Base-by-base conservation (phyloP, 2,113 vertebrate genomes). In the Hassar affinis region DNA sequence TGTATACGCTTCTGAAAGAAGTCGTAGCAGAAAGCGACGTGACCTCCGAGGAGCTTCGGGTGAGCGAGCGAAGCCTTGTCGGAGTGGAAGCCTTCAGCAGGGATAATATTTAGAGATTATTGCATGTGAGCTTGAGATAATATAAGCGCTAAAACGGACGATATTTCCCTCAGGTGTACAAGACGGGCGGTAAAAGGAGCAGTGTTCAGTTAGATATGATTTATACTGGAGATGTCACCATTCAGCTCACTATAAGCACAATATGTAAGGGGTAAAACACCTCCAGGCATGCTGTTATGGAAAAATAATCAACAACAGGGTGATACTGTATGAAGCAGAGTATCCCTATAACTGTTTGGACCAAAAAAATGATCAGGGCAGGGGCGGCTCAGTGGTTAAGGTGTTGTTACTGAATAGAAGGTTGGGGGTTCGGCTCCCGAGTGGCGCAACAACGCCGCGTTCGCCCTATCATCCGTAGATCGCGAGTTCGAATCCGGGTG, bases 1-100 rank as follows among this genome's bases (percentile, higher is more conserved):
- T 87, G 84, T 87, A 45, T 27, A 54, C 1, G 52, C 72, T 78
- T 83, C 82, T 79, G 75, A 85, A 81, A 77, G 81, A 51, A 12
- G 11, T 17, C 61, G 15, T 14, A 66, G n/a, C 35, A 81, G 61
- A 86, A 71, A 80, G 33, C 56, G 4, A 51, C 6, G 38, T 71
- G 64, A 49, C 62, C 76, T 71, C 52, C 38, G 12, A n/a, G n/a
- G 15, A 10, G 3, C 6, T 42, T 6, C 10, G 45, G 35, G 30
- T 20, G 30, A 15, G 27, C 6, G 42, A 51, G 75, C 11, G 35
- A 75, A 71, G 61, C 38, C 45, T 45, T 52, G 1, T 27, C 27
- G 0, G 47, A 30, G 54, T 61, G 12, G 27, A 38, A 20, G 38
- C 52, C 62, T 79, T 72, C 42, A 51, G 27, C 12, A 27, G 81